phyloP scores from a whole-genome alignment of 2,888 invertebrate genomes.

The Athrips mouffetella region DNA sequence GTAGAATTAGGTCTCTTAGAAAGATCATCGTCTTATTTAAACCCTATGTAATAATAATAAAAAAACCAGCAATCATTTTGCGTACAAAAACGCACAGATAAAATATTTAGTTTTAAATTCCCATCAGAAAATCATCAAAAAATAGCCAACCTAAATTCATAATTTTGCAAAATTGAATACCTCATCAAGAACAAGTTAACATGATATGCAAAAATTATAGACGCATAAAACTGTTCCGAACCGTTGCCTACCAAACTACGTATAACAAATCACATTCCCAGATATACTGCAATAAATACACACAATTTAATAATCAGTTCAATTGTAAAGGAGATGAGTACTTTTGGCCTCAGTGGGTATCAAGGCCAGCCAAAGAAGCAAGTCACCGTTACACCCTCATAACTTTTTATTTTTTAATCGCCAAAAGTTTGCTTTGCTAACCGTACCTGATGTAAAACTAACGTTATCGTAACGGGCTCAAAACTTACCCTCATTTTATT shows the following conservation, averaged over 20 bases:
- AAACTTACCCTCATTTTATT: constrained; percentile 5
- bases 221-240: not conserved
- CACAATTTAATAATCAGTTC: not conserved
- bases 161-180: too few relatives aligned
- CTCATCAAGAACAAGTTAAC: too few relatives aligned
- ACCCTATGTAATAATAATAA: too few relatives aligned
- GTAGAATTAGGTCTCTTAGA: too few relatives aligned
- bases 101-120: too few relatives aligned
- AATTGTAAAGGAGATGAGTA: constrained; percentile 4
- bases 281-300: not conserved
- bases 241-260: not conserved
- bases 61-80: too few relatives aligned
- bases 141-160: too few relatives aligned
- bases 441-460: constrained; percentile 9
- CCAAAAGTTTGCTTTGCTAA: not conserved
- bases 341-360: not conserved
- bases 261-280: too few relatives aligned
- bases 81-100: too few relatives aligned
- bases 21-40: too few relatives aligned
- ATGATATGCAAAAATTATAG: not conserved
- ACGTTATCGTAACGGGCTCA: constrained; percentile 5
- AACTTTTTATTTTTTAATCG: constrained; percentile 8
- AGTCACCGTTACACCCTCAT: constrained; percentile 11
- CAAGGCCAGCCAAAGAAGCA: not conserved
- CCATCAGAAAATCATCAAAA: too few relatives aligned